Evolutionary conservation across 2,888 invertebrate species (phyloP).

Genomic region (Sipha maydis): DNA sequence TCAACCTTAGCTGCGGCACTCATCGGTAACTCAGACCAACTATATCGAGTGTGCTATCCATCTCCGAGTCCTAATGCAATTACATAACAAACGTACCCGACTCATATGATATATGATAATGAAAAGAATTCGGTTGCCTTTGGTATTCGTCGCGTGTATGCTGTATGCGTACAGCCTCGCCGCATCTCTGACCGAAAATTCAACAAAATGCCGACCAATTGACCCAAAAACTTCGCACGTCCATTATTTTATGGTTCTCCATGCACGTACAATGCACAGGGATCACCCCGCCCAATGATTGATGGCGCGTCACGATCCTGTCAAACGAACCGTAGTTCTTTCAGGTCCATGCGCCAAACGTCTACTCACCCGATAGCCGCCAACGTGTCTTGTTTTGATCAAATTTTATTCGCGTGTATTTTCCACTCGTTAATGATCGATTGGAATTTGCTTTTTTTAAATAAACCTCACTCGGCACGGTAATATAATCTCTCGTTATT

Average conservation of each 20-base stretch:
- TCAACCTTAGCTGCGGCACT: no score
- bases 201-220: conserved; percentile 8
- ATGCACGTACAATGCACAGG: not conserved
- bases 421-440: not conserved
- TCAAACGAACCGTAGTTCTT: not conserved
- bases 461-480: no score
- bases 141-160: no score
- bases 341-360: no score
- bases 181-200: not conserved
- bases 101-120: not conserved
- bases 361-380: not conserved
- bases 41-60: not conserved
- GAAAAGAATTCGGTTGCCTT: not conserved
- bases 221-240: conserved; percentile 16
- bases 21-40: no score
- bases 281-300: not conserved
- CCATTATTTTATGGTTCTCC: conserved; percentile 4
- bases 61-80: not conserved
- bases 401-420: not conserved
- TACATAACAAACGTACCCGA: not conserved
- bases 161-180: no score
- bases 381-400: not conserved
- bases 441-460: not conserved
- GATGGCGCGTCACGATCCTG: conserved; percentile 13
- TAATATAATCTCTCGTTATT: no score